phyloP scores from a whole-genome alignment of 2,113 vertebrate genomes.

The Prolemur simus region DNA sequence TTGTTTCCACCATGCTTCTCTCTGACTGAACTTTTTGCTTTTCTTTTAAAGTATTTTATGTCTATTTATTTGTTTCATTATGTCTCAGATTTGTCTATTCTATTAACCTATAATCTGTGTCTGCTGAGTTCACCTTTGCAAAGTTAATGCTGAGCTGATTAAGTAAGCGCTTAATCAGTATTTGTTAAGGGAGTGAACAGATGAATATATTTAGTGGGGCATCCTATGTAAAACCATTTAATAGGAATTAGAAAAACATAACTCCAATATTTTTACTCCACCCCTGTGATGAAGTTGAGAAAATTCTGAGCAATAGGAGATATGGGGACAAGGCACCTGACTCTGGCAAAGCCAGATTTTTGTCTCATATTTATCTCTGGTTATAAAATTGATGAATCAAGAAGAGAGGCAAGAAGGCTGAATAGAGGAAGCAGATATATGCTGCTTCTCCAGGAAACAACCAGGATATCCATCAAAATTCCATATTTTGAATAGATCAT shows the following conservation, averaged over 20 bases:
- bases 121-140: neutral
- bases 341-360: neutral
- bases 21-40: neutral
- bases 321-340: neutral
- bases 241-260: neutral
- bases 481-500: too few relatives aligned
- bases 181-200: neutral
- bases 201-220: neutral
- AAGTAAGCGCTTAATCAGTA: neutral
- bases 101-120: neutral
- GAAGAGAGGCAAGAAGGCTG: too few relatives aligned
- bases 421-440: too few relatives aligned
- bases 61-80: neutral
- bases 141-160: neutral
- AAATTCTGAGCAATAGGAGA: neutral
- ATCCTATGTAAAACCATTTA: neutral
- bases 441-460: too few relatives aligned
- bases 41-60: neutral
- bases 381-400: neutral
- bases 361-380: neutral
- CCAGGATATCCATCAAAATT: too few relatives aligned
- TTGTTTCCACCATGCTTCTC: neutral
- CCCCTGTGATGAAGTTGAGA: neutral
- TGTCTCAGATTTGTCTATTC: neutral
- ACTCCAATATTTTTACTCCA: neutral